phyloP scores from a whole-genome alignment of 2,113 vertebrate genomes.

The Prochilodus magdalenae region DNA sequence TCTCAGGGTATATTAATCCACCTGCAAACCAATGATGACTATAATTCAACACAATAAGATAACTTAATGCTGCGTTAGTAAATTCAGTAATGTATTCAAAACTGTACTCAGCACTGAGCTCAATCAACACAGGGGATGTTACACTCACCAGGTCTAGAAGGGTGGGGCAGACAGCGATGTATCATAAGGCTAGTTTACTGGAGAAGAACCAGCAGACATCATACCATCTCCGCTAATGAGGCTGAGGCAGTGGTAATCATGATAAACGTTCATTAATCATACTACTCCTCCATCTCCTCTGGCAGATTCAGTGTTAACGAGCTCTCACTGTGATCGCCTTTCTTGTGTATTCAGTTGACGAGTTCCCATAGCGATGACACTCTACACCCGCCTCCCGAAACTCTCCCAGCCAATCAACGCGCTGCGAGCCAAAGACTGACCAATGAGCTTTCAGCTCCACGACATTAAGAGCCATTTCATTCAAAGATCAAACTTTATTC shows the following conservation, averaged over 20 bases:
- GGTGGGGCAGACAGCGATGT: background rate
- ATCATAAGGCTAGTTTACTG: background rate
- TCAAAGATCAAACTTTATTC: background rate
- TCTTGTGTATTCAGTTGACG: constrained; percentile 62
- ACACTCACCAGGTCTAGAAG: background rate
- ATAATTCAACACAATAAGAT: background rate
- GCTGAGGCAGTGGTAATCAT: background rate
- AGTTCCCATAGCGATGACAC: constrained; percentile 70
- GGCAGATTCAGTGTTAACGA: background rate
- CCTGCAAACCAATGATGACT: background rate
- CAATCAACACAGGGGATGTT: background rate
- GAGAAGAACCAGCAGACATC: background rate
- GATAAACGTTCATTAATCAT: background rate
- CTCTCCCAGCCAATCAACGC: constrained; percentile 2
- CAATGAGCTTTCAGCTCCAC: background rate
- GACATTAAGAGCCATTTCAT: background rate
- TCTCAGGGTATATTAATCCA: too few relatives aligned
- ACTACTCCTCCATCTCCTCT: background rate
- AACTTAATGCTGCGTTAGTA: background rate
- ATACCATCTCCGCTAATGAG: background rate
- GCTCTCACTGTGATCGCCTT: background rate
- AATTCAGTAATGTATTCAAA: background rate
- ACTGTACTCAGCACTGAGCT: background rate
- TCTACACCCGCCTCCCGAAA: constrained; percentile 25
- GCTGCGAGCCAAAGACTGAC: background rate